phyloP scores from a whole-genome alignment of 2,888 invertebrate genomes.

The Mythimna albipuncta region DNA sequence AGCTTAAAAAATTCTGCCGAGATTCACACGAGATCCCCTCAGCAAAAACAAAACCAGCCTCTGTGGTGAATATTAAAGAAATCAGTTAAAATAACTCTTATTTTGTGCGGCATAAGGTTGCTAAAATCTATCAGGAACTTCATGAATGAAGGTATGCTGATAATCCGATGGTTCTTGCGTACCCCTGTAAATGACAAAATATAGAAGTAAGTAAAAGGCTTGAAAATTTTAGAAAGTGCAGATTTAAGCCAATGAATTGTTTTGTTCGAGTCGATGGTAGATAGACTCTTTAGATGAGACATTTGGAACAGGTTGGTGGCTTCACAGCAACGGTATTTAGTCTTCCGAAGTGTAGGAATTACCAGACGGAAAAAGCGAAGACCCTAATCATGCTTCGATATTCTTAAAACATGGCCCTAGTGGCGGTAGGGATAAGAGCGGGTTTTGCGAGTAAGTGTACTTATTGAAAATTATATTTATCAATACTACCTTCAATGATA shows the following conservation, averaged over 20 bases:
- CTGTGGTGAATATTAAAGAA: slow-evolving; percentile 86
- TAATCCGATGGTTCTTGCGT: slow-evolving; percentile 81
- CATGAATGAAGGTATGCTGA: slow-evolving; percentile 85
- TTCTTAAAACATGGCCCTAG: no score
- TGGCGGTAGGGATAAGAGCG: no score
- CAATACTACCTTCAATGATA: slow-evolving; percentile 81
- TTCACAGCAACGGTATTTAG: no score
- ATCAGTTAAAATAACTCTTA: slow-evolving; percentile 85
- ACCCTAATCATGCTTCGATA: no score
- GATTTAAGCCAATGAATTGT: not conserved
- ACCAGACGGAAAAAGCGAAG: no score
- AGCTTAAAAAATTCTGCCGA: slow-evolving; percentile 30
- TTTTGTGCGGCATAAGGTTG: slow-evolving; percentile 85
- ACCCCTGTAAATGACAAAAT: slow-evolving; percentile 76
- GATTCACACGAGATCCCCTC: slow-evolving; percentile 50
- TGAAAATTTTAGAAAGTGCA: not conserved
- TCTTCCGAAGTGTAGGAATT: no score
- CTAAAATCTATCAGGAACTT: slow-evolving; percentile 79
- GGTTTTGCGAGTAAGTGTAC: no score
- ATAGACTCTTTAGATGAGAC: no score
- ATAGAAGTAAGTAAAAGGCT: not conserved
- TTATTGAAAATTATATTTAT: not conserved
- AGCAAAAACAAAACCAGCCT: slow-evolving; percentile 88
- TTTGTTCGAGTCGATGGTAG: no score
- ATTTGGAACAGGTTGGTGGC: no score